phyloP scores from a whole-genome alignment of 2,797 vertebrate species.

The Dipus sagitta region DNA sequence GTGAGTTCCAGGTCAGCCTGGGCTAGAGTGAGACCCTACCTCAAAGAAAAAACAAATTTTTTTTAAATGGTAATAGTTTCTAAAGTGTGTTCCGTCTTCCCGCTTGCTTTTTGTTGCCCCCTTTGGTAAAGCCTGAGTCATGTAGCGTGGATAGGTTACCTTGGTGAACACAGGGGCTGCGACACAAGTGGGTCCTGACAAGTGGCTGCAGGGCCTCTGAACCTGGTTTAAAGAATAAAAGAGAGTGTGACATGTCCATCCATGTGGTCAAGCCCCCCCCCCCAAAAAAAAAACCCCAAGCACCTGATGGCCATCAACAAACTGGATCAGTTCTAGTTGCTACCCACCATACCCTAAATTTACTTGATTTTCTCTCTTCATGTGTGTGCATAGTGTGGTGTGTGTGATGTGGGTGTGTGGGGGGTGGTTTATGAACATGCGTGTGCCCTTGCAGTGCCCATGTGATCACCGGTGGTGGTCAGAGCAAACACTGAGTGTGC shows the following conservation, averaged over 20 bases:
- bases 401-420: too few species aligned
- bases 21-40: too few species aligned
- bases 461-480: too few species aligned
- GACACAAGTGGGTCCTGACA: conserved; percentile 86
- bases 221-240: conserved; percentile 86
- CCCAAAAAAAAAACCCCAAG: not conserved
- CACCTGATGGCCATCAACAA: not conserved
- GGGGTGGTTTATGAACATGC: too few species aligned
- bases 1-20: too few species aligned
- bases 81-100: not conserved
- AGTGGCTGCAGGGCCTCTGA: conserved; percentile 88
- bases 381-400: too few species aligned
- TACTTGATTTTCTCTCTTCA: not conserved
- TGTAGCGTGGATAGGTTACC: conserved; percentile 85
- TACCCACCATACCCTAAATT: not conserved
- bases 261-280: not conserved
- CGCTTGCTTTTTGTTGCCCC: not conserved
- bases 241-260: not conserved
- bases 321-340: conserved; percentile 39
- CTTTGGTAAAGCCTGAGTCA: not conserved
- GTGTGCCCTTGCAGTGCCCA: too few species aligned
- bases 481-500: too few species aligned
- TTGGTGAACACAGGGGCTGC: conserved; percentile 92
- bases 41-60: too few species aligned
- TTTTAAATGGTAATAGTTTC: not conserved